These are phyloP conservation scores for Callionymus lyra DNA, from an alignment of 2,113 vertebrate species.

Conservation along the genomic window DNA sequence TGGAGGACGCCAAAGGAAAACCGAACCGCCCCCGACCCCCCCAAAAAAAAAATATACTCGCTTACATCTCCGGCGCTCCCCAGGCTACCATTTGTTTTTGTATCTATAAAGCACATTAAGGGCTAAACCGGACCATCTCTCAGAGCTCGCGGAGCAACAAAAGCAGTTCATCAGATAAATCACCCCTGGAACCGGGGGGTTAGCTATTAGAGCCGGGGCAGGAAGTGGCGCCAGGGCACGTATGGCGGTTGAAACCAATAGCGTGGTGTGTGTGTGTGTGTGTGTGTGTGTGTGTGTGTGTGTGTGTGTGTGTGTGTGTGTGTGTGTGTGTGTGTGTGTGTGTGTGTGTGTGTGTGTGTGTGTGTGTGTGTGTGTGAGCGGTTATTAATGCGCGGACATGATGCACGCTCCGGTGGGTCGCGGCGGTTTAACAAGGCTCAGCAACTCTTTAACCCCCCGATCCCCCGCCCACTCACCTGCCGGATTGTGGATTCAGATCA, in stretches of 20 bases:
- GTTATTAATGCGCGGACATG: slow-evolving; percentile 65
- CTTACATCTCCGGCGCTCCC: slow-evolving; percentile 52
- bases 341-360: too few species aligned
- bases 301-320: not conserved
- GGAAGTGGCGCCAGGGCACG: slow-evolving; percentile 55
- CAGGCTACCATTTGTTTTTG: slow-evolving; percentile 63
- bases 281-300: not conserved
- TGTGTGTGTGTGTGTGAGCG: too few species aligned
- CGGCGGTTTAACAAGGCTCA: slow-evolving; percentile 58
- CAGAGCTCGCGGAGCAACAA: slow-evolving; percentile 59
- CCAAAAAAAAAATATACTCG: slow-evolving; percentile 57
- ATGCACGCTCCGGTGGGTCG: slow-evolving; percentile 46
- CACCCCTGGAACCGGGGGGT: slow-evolving; percentile 65
- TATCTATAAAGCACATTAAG: slow-evolving; percentile 63
- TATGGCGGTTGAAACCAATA: slow-evolving; percentile 59
- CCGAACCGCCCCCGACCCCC: slow-evolving; percentile 52
- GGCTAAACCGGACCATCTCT: slow-evolving; percentile 58
- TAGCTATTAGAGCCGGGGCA: slow-evolving; percentile 58
- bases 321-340: too few species aligned
- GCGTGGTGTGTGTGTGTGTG: slow-evolving; percentile 34
- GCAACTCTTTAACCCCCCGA: slow-evolving; percentile 51
- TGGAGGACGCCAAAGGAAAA: slow-evolving; percentile 62
- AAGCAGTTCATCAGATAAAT: slow-evolving; percentile 67
- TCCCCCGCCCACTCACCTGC: slow-evolving; percentile 46
- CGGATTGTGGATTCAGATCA: slow-evolving; percentile 59